phyloP scores from a whole-genome alignment of 2,888 invertebrate genomes.

The Psylliodes chrysocephalus region DNA sequence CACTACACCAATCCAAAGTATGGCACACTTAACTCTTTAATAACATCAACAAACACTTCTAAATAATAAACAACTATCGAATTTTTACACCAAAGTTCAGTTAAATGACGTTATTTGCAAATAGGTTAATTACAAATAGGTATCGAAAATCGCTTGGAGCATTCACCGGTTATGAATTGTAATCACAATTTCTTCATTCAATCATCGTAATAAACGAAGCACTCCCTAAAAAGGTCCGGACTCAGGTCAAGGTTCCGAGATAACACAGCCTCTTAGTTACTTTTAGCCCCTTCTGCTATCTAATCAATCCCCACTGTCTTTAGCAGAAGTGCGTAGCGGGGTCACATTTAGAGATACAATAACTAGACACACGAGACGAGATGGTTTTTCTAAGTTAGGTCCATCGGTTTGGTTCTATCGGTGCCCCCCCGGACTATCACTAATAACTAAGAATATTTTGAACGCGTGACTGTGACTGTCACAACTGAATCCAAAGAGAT shows the following conservation, averaged over 20 bases:
- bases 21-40: slow-evolving; percentile 11
- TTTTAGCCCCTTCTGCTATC: slow-evolving; percentile 17
- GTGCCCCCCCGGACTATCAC: slow-evolving; percentile 19
- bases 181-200: too few relatives aligned
- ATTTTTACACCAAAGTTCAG: too few relatives aligned
- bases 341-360: slow-evolving; percentile 53
- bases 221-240: too few relatives aligned
- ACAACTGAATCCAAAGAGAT: slow-evolving; percentile 54
- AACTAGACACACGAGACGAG: too few relatives aligned
- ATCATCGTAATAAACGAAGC: too few relatives aligned
- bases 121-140: too few relatives aligned
- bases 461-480: slow-evolving; percentile 49
- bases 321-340: slow-evolving; percentile 52
- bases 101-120: too few relatives aligned
- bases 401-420: slow-evolving; percentile 42
- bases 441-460: slow-evolving; percentile 29
- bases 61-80: slow-evolving; percentile 1
- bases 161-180: too few relatives aligned
- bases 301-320: slow-evolving; percentile 49
- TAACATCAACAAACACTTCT: not conserved
- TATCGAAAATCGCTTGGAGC: too few relatives aligned
- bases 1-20: slow-evolving; percentile 12
- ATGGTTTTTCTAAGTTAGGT: slow-evolving; percentile 51
- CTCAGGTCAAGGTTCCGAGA: slow-evolving; percentile 50
- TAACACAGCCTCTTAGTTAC: slow-evolving; percentile 26